phyloP scores from a whole-genome alignment of 1,140 invertebrate genomes.

The Orchestia grillus region DNA sequence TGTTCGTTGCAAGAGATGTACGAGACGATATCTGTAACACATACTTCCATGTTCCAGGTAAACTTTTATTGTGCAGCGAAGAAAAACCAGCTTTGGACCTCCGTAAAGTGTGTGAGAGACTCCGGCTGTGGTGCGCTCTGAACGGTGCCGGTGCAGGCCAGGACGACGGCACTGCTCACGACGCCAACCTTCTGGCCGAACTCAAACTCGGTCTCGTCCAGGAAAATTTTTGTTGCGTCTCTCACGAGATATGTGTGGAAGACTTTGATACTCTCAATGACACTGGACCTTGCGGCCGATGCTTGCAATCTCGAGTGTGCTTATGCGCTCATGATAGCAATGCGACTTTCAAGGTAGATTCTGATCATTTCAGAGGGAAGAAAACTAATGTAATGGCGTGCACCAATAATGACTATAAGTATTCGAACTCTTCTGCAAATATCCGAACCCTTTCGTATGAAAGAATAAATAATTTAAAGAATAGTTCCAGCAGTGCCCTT shows the following conservation, averaged over 20 bases:
- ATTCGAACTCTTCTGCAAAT: background rate
- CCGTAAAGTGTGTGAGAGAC: conserved; percentile 73
- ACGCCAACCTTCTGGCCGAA: background rate
- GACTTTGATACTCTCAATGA: background rate
- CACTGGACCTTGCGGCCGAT: background rate
- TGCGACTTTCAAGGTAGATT: background rate
- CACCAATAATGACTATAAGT: background rate
- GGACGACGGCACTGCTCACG: background rate
- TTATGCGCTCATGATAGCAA: background rate
- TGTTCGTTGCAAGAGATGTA: background rate
- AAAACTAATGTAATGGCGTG: background rate
- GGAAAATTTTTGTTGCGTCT: background rate
- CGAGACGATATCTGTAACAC: conserved; percentile 60
- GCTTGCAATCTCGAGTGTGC: background rate
- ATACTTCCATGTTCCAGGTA: conserved; percentile 70
- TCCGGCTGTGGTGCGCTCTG: conserved; percentile 68
- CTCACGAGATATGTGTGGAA: background rate
- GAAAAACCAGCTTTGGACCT: conserved; percentile 74
- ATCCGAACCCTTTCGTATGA: background rate
- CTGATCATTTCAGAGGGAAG: background rate
- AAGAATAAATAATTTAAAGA: background rate
- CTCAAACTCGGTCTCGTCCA: background rate
- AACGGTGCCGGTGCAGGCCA: background rate
- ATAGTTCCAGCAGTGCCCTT: background rate
- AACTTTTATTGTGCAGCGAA: conserved; percentile 75